phyloP scores from a whole-genome alignment of 2,797 vertebrate genomes.

The Leptodactylus fallax region DNA sequence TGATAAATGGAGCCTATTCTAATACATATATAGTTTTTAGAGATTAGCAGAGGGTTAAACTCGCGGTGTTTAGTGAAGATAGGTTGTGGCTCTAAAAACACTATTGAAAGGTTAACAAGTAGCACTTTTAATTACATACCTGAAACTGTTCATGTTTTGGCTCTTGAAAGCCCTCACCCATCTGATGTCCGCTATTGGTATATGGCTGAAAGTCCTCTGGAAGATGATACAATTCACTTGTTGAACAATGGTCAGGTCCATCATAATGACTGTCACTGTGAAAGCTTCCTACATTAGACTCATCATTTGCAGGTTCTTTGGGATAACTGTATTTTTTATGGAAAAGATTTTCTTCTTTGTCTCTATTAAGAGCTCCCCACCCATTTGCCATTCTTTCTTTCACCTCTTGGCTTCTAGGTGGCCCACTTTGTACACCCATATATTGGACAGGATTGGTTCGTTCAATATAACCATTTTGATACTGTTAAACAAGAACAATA shows the following conservation, averaged over 20 bases:
- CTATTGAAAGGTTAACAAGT: background rate
- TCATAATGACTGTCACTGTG: conserved; percentile 75
- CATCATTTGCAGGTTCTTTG: conserved; percentile 72
- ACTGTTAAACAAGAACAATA: conserved; percentile 68
- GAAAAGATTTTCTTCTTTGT: conserved; percentile 72
- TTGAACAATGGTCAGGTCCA: conserved; percentile 74
- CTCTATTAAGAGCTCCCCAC: conserved; percentile 75
- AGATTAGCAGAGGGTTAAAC: no score
- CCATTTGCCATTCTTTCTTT: conserved; percentile 70
- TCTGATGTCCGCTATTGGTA: conserved; percentile 68
- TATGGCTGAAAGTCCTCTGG: conserved; percentile 76
- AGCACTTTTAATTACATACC: conserved; percentile 71
- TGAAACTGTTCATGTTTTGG: conserved; percentile 78
- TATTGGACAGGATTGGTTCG: conserved; percentile 73
- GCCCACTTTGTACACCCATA: conserved; percentile 69
- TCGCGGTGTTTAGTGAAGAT: no score
- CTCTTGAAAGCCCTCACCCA: conserved; percentile 71
- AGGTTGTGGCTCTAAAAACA: no score
- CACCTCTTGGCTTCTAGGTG: conserved; percentile 55
- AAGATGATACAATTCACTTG: conserved; percentile 72
- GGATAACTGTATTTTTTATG: conserved; percentile 72
- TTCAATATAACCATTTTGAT: conserved; percentile 70
- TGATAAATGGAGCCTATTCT: background rate
- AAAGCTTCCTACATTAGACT: conserved; percentile 72
- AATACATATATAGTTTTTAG: no score